phyloP scores from a whole-genome alignment of 1,140 invertebrate species.

The Ditylenchus dipsaci region DNA sequence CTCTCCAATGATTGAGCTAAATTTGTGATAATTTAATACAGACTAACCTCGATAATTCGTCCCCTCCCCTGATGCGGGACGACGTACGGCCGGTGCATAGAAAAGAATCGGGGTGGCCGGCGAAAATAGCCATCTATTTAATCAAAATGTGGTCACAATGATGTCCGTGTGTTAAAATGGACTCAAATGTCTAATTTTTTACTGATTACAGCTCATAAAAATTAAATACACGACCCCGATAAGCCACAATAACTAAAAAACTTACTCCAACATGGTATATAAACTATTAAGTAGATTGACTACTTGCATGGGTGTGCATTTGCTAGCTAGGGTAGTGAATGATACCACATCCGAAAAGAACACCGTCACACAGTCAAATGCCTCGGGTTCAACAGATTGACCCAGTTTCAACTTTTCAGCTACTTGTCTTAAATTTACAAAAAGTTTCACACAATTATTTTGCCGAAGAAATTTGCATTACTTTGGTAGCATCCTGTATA shows the following conservation, averaged over 20 bases:
- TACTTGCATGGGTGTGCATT: constrained; percentile 77
- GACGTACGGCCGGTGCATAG: no score
- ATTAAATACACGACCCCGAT: no score
- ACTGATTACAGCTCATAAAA: no score
- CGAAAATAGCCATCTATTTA: no score
- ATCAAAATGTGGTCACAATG: no score
- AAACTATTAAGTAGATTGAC: constrained; percentile 91
- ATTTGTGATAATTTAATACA: no score
- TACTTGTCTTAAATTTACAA: constrained; percentile 60
- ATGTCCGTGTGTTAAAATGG: no score
- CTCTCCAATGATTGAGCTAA: constrained; percentile 76
- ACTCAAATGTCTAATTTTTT: no score
- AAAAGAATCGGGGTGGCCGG: no score
- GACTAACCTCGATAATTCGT: no score
- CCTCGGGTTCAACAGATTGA: constrained; percentile 84
- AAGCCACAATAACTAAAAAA: no score
- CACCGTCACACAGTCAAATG: constrained; percentile 68
- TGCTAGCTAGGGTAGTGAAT: constrained; percentile 89
- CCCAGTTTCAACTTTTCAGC: constrained; percentile 72
- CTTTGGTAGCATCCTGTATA: constrained; percentile 83
- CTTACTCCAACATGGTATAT: constrained; percentile 91
- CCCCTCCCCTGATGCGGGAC: no score
- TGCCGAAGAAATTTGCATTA: constrained; percentile 58
- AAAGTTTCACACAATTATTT: not conserved
- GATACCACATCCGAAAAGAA: constrained; percentile 78